Base-by-base conservation (phyloP, 2,113 vertebrate species). In the Anguilla japonica region DNA sequence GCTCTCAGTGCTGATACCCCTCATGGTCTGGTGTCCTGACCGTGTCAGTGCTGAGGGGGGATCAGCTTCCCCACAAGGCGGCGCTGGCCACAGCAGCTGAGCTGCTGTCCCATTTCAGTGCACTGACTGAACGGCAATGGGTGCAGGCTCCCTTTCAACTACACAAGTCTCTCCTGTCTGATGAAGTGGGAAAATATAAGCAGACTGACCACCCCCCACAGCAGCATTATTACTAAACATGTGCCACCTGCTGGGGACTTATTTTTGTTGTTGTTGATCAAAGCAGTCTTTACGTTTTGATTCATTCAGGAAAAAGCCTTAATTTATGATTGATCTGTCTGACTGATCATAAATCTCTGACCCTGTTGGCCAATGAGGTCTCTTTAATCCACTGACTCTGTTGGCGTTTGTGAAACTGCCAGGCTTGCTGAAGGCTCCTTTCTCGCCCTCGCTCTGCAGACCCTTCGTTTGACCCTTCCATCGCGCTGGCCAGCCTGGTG, bases 401-500 rank as follows among this genome's bases (percentile, higher is more conserved):
- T 26, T n/a, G 63, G 26, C 5, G 26, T 20, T 71, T 7, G 6
- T n/a, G 22, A 9, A n/a, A n/a, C 20, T 71, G 63, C 5, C 4
- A 20, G 9, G 26, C 71, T 75, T 34, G n/a, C 11, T 29, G 71
- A 75, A 75, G 26, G n/a, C 26, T 29, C 26, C 26, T 75, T n/a
- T 75, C 34, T 29, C 34, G n/a, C 20, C 9, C 22, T 75, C 90
- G 18, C 83, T 83, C 89, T 85, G 46, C 91, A 99, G 98, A 99
- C 90, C 94, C 96, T 39, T 96, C 97, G 0, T 98, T 97, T 9
- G 98, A 99, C 87, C 98, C 98, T 56, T 98, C 98, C n/a, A 97
- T 98, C 89, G 96, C 98, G 14, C 92, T 99, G 88, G 98, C 98
- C 89, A 98, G 98, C 89, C 96, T 99, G 71, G 98, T 99, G 86